phyloP scores from a whole-genome alignment of 2,113 vertebrate genomes.

The Herpetotheres cachinnans region DNA sequence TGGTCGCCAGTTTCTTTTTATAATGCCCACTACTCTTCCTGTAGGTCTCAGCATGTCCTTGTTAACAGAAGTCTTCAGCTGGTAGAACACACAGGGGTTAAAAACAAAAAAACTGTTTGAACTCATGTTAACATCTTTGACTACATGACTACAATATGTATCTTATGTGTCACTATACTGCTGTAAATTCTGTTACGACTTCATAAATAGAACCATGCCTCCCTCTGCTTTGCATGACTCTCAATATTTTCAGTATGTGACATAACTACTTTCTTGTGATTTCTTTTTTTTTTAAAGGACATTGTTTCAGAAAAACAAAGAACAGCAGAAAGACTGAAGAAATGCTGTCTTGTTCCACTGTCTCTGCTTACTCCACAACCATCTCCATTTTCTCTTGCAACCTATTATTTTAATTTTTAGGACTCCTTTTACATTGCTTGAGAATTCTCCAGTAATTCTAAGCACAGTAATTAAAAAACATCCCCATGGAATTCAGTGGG shows the following conservation, averaged over 20 bases:
- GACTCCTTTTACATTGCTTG: not conserved
- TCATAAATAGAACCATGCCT: not conserved
- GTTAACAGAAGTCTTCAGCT: constrained; percentile 75
- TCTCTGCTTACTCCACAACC: not conserved
- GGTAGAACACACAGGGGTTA: not conserved
- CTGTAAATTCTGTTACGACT: not conserved
- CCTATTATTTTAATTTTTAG: not conserved
- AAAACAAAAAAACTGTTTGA: not conserved
- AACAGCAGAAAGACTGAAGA: not conserved
- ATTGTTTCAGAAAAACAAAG: not conserved
- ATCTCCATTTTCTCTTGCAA: not conserved
- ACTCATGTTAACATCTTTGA: not conserved
- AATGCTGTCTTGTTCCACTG: not conserved
- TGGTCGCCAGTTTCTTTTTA: constrained; percentile 94
- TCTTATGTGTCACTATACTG: not conserved
- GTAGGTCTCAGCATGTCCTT: constrained; percentile 83
- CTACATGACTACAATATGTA: too few relatives aligned
- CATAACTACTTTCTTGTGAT: accelerated
- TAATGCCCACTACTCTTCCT: constrained; percentile 91
- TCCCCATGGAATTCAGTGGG: not conserved
- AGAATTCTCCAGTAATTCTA: not conserved
- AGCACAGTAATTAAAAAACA: not conserved
- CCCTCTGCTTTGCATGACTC: not conserved
- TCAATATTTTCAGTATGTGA: not conserved
- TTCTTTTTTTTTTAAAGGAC: not conserved